Evolutionary conservation across 1,140 invertebrate genomes (phyloP).

Genomic region (Drosophila pallidifrons): DNA sequence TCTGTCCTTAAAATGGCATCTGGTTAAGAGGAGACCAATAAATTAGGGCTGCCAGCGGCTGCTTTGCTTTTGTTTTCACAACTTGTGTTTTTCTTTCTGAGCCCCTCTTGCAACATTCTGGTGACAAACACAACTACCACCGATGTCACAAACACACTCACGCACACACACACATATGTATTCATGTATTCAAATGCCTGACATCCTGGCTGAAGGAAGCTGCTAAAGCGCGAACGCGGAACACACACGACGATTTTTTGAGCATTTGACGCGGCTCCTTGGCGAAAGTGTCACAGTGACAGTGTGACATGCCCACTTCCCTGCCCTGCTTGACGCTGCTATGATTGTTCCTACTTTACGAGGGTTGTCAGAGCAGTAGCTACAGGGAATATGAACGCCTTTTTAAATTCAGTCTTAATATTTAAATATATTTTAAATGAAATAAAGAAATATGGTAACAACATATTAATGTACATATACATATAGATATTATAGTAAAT

Average conservation of each 20-base stretch:
- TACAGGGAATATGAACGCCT: background rate
- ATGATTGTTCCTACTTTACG: background rate
- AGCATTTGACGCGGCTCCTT: slow-evolving; percentile 41
- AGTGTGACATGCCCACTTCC: slow-evolving; percentile 68
- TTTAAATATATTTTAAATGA: too few species aligned
- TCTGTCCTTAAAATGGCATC: slow-evolving; percentile 21
- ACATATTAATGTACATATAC: too few species aligned
- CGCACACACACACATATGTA: slow-evolving; percentile 12
- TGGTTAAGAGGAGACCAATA: slow-evolving; percentile 31
- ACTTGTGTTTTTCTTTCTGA: slow-evolving; percentile 66
- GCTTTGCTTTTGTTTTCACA: slow-evolving; percentile 75
- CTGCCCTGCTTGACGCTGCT: slow-evolving; percentile 7
- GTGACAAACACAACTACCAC: slow-evolving; percentile 75
- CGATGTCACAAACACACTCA: slow-evolving; percentile 50
- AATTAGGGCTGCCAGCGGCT: slow-evolving; percentile 62
- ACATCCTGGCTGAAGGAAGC: slow-evolving; percentile 38
- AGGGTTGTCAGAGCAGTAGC: slow-evolving; percentile 17
- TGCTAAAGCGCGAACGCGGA: slow-evolving; percentile 53
- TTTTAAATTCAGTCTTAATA: background rate
- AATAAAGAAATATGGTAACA: too few species aligned
- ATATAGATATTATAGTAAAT: too few species aligned
- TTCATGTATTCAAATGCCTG: slow-evolving; percentile 2
- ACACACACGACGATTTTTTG: slow-evolving; percentile 66
- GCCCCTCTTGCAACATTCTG: slow-evolving; percentile 56
- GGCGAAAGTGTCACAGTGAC: slow-evolving; percentile 75